Percentiles rank a stretch among this genome's conserved stretches.
Evolutionary conservation across 2,113 vertebrate genomes (phyloP).

Genomic region (Sphyrna mokarran): DNA sequence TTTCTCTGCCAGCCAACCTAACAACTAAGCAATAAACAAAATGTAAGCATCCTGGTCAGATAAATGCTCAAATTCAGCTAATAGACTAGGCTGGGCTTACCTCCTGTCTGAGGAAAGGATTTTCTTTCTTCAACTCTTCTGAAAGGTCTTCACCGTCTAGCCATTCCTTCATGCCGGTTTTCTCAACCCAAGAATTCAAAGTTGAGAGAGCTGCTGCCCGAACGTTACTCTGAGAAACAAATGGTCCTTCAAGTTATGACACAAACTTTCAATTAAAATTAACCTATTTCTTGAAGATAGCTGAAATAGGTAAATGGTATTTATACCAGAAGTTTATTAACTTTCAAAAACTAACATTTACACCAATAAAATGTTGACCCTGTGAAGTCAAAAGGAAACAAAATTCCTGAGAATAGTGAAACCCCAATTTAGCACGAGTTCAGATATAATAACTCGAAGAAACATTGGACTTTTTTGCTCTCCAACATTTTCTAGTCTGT

Average conservation of each 20-base stretch:
- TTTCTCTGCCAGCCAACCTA: conserved; percentile 90
- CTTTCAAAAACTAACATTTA: not conserved
- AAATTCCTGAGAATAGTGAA: not conserved
- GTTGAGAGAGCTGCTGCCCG: conserved; percentile 78
- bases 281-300: not conserved
- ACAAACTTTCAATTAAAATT: not conserved
- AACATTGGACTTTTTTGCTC: no score
- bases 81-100: conserved; percentile 47
- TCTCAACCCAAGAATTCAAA: conserved; percentile 87
- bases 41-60: not conserved
- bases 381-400: not conserved
- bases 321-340: not conserved
- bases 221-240: conserved; percentile 64
- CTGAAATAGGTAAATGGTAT: not conserved
- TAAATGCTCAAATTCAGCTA: not conserved
- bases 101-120: conserved; percentile 92
- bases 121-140: conserved; percentile 94
- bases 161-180: conserved; percentile 98
- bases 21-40: conserved; percentile 57
- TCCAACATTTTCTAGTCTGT: no score
- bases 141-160: conserved; percentile 91
- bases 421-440: no score
- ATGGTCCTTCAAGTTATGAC: not conserved
- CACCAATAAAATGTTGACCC: not conserved
- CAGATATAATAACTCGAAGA: no score